Base-by-base conservation (phyloP, 2,113 vertebrate genomes). In the Cichladusa arquata region DNA sequence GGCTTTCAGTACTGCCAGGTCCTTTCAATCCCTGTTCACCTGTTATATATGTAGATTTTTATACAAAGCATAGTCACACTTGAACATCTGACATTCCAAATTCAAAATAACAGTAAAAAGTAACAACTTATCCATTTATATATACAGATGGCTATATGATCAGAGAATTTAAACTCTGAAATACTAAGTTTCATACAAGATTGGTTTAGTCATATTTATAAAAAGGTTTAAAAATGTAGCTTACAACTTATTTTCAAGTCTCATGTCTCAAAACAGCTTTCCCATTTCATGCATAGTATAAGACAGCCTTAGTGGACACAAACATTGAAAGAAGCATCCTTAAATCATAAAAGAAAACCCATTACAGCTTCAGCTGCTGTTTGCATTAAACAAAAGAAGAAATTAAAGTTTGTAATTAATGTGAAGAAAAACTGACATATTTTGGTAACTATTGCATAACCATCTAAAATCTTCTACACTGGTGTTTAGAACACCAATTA, bases 41-140 rank as follows among this genome's bases (percentile, higher is more conserved):
- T 69, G 24, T n/a, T 36, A 19, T 1, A 28, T 47, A 26, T 65
- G 40, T 3, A 76, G 22, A 31, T 61, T 88, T 88, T 82, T 47
- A 87, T 4, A 54, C 19, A 33, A 57, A 77, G 23, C 67, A 88
- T 19, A 66, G 18, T 72, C 34, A 29, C 57, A 65, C 34, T 23
- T 71, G 60, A 70, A 76, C 58, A 78, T 73, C 40, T 62, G 50
- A 91, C 40, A 38, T 15, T 83, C 72, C 81, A 45, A 51, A 71
- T 88, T 88, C 69, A 91, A 88, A 85, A 54, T 29, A 26, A 61
- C 36, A 91, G 87, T 36, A 77, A 81, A 94, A 90, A 88, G 26
- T 83, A 91, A 65, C 25, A 60, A 29, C 34, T 62, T 38, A 45
- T 31, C 34, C 29, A 80, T 69, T 44, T 81, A 80, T 26, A 76